phyloP scores from a whole-genome alignment of 2,113 vertebrate genomes.

The Festucalex cinctus region DNA sequence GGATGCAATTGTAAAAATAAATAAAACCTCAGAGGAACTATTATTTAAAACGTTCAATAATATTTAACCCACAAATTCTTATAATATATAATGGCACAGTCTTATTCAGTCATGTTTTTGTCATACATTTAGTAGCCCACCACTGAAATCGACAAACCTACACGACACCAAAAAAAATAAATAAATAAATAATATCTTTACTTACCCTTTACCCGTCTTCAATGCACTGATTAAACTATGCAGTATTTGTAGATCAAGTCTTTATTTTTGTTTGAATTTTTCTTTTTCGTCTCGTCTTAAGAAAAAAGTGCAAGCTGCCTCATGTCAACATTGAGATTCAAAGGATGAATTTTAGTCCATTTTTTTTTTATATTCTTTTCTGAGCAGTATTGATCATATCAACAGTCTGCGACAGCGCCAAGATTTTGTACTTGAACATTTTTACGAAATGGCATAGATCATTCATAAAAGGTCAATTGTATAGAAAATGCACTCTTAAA shows the following conservation, averaged over 20 bases:
- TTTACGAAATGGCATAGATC: slow-evolving; percentile 27
- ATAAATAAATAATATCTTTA: no score
- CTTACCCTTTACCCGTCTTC: slow-evolving; percentile 40
- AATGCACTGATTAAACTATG: slow-evolving; percentile 71
- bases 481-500: slow-evolving; percentile 8
- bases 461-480: slow-evolving; percentile 24
- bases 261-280: slow-evolving; percentile 37
- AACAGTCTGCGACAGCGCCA: slow-evolving; percentile 46
- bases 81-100: neutral
- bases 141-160: slow-evolving; percentile 9
- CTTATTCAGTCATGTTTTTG: neutral
- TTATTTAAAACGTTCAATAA: neutral
- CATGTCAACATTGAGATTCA: slow-evolving; percentile 27
- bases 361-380: slow-evolving; percentile 31
- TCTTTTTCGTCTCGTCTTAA: neutral
- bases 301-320: slow-evolving; percentile 11
- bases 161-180: slow-evolving; percentile 57
- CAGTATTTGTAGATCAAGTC: slow-evolving; percentile 61
- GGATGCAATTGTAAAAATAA: neutral
- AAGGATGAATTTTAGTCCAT: slow-evolving; percentile 53
- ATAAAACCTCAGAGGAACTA: slow-evolving; percentile 3
- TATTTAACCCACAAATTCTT: neutral
- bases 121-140: neutral
- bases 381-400: slow-evolving; percentile 27
- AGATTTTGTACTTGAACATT: slow-evolving; percentile 56